Evolutionary conservation across 2,113 vertebrate species (phyloP).

Genomic region (Condylura cristata): DNA sequence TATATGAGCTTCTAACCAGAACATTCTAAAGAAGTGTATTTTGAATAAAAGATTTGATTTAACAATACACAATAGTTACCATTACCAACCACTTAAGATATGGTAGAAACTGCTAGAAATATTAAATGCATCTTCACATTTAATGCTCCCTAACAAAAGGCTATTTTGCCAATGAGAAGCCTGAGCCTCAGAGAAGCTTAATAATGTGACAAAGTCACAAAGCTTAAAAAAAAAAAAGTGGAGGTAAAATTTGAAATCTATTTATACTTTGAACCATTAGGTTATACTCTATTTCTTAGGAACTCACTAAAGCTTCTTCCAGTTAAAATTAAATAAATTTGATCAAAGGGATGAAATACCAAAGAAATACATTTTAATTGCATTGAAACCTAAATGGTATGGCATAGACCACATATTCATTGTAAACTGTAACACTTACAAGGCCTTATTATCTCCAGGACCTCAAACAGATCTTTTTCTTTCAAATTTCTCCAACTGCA

Average conservation of each 20-base stretch:
- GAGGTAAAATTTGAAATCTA: neutral
- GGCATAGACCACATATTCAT: neutral
- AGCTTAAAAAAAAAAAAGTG: neutral
- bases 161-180: neutral
- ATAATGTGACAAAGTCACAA: neutral
- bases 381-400: neutral
- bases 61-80: slow-evolving; percentile 22
- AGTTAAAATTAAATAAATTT: slow-evolving; percentile 26
- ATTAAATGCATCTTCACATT: neutral
- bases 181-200: slow-evolving; percentile 37
- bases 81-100: neutral
- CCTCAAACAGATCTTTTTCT: slow-evolving; percentile 47
- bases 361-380: slow-evolving; percentile 9
- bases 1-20: neutral
- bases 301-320: neutral
- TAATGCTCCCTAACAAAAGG: neutral
- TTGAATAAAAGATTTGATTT: neutral
- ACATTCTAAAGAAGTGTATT: neutral
- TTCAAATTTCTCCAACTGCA: slow-evolving; percentile 77
- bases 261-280: slow-evolving; percentile 1
- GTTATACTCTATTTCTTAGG: neutral
- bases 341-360: neutral
- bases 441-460: neutral
- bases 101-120: neutral
- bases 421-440: neutral